Evolutionary conservation across 2,888 invertebrate genomes (phyloP).

Genomic region (Octonoba sinensis): DNA sequence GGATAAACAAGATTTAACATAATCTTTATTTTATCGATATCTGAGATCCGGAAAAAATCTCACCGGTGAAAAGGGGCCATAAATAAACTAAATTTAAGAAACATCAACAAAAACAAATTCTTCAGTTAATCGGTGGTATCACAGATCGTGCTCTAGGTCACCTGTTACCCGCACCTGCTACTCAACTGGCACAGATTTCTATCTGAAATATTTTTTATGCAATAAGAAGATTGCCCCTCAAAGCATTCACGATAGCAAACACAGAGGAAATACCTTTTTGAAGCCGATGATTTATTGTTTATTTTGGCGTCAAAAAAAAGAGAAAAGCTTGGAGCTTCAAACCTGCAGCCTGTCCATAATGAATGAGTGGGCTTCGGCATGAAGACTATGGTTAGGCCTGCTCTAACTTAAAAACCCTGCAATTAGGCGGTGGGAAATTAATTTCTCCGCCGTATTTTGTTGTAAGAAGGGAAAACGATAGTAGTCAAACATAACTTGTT

Average conservation of each 20-base stretch:
- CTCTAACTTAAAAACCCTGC: conserved; percentile 52
- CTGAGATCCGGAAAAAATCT: too few relatives aligned
- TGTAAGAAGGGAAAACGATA: conserved; percentile 25
- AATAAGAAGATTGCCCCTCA: too few relatives aligned
- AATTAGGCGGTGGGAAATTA: conserved; percentile 48
- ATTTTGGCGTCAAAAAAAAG: conserved; percentile 39
- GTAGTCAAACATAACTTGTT: conserved; percentile 33
- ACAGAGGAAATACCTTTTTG: conserved; percentile 45
- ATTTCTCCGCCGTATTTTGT: conserved; percentile 29
- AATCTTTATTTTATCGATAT: too few relatives aligned
- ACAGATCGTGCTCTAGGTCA: too few relatives aligned
- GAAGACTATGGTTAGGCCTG: conserved; percentile 52
- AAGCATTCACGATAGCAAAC: conserved; percentile 28
- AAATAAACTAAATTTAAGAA: too few relatives aligned
- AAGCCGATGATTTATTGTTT: conserved; percentile 58
- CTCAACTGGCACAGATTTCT: too few relatives aligned
- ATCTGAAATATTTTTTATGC: too few relatives aligned
- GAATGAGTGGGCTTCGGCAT: conserved; percentile 50
- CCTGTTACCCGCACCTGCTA: too few relatives aligned
- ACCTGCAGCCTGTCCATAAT: conserved; percentile 41
- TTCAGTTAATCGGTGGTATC: too few relatives aligned
- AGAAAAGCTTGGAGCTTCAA: conserved; percentile 24
- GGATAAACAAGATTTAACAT: too few relatives aligned
- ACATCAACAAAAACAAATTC: too few relatives aligned
- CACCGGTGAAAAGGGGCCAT: too few relatives aligned